Evolutionary conservation across 2,888 invertebrate genomes (phyloP).

Genomic region (Chloroclysta siterata): DNA sequence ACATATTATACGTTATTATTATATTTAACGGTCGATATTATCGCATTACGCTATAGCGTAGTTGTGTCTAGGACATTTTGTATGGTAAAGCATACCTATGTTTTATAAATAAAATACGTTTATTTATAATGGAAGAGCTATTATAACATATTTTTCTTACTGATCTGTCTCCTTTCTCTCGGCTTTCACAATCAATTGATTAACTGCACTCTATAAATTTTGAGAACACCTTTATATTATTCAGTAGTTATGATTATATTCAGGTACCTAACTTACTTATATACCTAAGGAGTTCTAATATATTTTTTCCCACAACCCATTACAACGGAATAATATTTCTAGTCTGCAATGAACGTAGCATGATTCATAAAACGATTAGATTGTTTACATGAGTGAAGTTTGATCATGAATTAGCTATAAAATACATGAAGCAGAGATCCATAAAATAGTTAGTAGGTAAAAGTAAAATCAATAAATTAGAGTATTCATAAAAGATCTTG

Average conservation of each 20-base stretch:
- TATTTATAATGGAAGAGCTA: neutral
- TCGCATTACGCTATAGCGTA: too few species aligned
- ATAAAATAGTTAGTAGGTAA: slow-evolving; percentile 27
- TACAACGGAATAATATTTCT: neutral
- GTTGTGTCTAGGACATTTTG: too few species aligned
- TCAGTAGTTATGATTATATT: neutral
- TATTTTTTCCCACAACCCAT: neutral
- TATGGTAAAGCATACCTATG: too few species aligned
- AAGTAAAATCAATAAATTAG: slow-evolving; percentile 34
- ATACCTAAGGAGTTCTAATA: neutral
- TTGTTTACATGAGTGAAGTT: slow-evolving; percentile 28
- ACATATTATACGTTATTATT: neutral
- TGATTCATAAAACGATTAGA: slow-evolving; percentile 23
- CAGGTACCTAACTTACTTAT: too few species aligned
- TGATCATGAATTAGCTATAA: slow-evolving; percentile 34
- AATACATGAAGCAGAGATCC: slow-evolving; percentile 33
- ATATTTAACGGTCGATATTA: too few species aligned
- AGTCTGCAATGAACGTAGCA: slow-evolving; percentile 4
- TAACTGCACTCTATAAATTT: neutral
- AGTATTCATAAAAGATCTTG: slow-evolving; percentile 34
- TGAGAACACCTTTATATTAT: neutral
- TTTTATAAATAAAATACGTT: too few species aligned
- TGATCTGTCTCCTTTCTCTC: neutral
- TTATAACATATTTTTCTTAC: neutral
- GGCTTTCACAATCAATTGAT: neutral